These are phyloP conservation scores for Cranoglanis bouderius DNA, from an alignment of 2,113 vertebrate species.

Conservation along the genomic window DNA sequence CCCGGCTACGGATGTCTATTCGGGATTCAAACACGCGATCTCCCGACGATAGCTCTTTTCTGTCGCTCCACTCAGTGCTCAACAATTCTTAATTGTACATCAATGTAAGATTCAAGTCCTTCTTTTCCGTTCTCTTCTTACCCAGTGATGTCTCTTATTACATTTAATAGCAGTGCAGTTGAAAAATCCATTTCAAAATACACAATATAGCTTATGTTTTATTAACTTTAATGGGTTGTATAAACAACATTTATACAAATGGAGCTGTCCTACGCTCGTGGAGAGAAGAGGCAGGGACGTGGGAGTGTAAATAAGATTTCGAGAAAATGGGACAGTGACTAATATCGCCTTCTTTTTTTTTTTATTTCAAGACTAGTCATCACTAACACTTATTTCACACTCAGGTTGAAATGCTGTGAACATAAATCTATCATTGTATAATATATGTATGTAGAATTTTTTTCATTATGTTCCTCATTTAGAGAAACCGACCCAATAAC, in stretches of 20 bases:
- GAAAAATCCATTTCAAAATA: not conserved
- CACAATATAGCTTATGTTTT: not conserved
- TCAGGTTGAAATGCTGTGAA: not conserved
- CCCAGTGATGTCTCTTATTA: not conserved
- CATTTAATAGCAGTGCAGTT: not conserved
- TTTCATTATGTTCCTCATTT: not conserved
- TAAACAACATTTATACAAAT: not conserved
- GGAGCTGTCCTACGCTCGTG: not conserved
- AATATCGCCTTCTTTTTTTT: not conserved
- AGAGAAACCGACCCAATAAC: not conserved
- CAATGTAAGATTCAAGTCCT: not conserved
- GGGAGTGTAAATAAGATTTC: conserved; percentile 1
- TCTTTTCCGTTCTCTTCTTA: not conserved
- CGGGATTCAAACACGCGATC: not conserved
- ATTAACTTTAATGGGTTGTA: not conserved
- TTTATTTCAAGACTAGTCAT: not conserved
- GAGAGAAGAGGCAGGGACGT: not conserved
- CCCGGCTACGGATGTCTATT: not conserved
- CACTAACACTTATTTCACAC: not conserved
- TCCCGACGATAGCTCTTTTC: not conserved
- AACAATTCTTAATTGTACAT: not conserved
- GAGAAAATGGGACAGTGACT: conserved; percentile 5
- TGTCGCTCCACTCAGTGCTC: not conserved
- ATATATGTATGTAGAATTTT: no score
- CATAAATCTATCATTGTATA: not conserved